These are phyloP conservation scores for Melopsittacus undulatus DNA, from an alignment of 2,797 vertebrate genomes.

Conservation along the genomic window DNA sequence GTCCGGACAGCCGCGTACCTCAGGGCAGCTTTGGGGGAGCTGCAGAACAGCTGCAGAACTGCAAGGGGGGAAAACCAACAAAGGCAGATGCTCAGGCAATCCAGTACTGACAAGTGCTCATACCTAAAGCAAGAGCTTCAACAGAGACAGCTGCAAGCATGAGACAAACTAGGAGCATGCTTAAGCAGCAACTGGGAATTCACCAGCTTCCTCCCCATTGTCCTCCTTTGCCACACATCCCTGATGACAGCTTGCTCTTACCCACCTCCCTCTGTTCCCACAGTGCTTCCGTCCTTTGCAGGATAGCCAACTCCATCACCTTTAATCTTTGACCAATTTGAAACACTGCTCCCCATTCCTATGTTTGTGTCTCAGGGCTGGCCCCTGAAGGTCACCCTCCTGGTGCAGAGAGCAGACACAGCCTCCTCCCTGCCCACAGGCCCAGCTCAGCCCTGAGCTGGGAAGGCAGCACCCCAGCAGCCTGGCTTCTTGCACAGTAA, in stretches of 20 bases:
- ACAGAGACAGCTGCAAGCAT: not conserved
- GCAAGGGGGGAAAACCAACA: conserved; percentile 18
- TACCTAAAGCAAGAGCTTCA: not conserved
- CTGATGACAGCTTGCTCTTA: not conserved
- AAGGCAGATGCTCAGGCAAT: not conserved
- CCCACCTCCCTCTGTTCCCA: not conserved
- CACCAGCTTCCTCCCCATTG: not conserved
- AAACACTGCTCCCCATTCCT: not conserved
- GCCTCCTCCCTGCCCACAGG: not conserved
- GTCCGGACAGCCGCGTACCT: conserved; percentile 82
- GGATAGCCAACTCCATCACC: not conserved
- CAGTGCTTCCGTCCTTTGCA: not conserved
- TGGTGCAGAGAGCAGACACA: not conserved
- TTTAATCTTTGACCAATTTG: not conserved
- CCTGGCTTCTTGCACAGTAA: not conserved
- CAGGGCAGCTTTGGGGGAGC: conserved; percentile 82
- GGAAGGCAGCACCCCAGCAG: not conserved
- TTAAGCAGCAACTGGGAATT: not conserved
- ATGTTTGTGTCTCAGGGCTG: not conserved
- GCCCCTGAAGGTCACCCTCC: not conserved
- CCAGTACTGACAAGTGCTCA: not conserved
- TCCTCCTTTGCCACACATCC: not conserved
- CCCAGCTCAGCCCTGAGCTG: not conserved
- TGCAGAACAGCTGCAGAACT: conserved; percentile 85
- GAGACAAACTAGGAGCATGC: not conserved